Conservation (phyloP, 2,113 vertebrate species). For the human region GRCh38 chr22:43976001-43976500, state of each 20-base stretch:
- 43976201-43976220: fast-evolving
- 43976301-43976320: fast-evolving
- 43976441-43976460: fast-evolving
- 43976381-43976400: fast-evolving
- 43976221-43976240: fast-evolving
- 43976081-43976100: constrained; percentile 96
- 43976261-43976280: fast-evolving
- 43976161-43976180: constrained; percentile 95
- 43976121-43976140: constrained; percentile 95
- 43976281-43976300: fast-evolving
- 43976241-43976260: fast-evolving
- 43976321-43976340: fast-evolving
- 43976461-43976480: neutral
- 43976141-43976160: constrained; percentile 95
- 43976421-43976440: neutral
- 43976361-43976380: fast-evolving
- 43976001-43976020: fast-evolving
- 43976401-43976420: fast-evolving
- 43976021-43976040: fast-evolving
- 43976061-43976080: constrained; percentile 92
- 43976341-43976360: fast-evolving
- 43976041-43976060: constrained; percentile 87
- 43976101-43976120: constrained; percentile 96
- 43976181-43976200: constrained; percentile 83
- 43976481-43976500: fast-evolving